Evolutionary conservation across 2,888 invertebrate genomes (phyloP), one percentile per base, ranked within the genome.

Genomic region (Strigamia crassipes): DNA sequence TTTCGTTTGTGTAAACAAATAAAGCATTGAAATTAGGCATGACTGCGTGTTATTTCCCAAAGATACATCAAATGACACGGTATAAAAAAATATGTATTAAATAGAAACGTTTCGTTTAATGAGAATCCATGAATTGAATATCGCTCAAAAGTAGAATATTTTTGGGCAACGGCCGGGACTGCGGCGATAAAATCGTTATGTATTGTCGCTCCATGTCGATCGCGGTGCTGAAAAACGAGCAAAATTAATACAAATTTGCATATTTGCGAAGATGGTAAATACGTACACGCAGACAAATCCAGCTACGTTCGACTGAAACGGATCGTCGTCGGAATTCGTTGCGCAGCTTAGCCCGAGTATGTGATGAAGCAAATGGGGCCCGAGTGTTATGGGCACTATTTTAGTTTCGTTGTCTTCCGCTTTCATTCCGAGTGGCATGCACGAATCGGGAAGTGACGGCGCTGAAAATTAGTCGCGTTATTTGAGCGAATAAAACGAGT

Each of bases 371-470:
- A 78, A 78, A 56, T 34, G 42, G 86, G 86, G 86, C 86, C 94
- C 91, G 1, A 96, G 94, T 83, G 92, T 91, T 51, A 96, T 92
- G 0, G 92, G 89, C 41, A 97, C 96, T 81, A 97, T 90, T 89
- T 96, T 96, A 0, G 96, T 96, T 83, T 94, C 90, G 87, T 95
- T 96, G 88, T 98, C 97, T 87, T 94, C 94, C 0, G 92, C 89
- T 86, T 95, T 95, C 96, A 97, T 97, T 80, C 98, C 99, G 82
- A 97, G 91, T 0, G 99, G 99, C 92, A 99, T 93, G 88, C 97
- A 97, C 1, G 97, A 97, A 86, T 95, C 96, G 0, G 99, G 98
- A 82, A 99, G 89, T 0, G 94, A 92, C 0, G 96, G 96, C 0
- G 97, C 96, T 89, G 31, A 31, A 38, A 31, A 84, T 27, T n/a